Conservation (phyloP, 2,113 vertebrate genomes). For the Scomber colias region DNA sequence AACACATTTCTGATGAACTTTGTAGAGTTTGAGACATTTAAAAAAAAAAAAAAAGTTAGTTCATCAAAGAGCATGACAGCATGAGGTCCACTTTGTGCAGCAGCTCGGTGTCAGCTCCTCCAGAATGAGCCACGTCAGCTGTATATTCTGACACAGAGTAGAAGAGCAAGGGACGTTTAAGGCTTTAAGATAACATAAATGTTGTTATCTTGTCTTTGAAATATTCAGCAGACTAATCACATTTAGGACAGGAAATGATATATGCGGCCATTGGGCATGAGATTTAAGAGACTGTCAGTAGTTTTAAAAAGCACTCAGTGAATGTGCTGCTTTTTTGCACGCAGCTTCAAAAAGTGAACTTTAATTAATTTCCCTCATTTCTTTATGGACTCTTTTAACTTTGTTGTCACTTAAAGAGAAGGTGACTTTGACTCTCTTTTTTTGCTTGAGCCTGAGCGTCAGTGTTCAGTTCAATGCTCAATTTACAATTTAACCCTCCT, state of each 20-base stretch:
- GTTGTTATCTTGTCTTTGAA: conserved; percentile 14
- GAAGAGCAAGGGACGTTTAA: neutral
- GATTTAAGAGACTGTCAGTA: neutral
- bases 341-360: neutral
- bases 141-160: neutral
- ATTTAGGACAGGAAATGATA: neutral
- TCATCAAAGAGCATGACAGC: neutral
- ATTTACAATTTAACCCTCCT: no score
- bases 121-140: no score
- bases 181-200: neutral
- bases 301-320: neutral
- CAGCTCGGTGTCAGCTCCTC: no score
- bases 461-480: no score
- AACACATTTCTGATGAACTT: no score
- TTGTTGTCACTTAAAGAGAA: neutral
- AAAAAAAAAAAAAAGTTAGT: neutral
- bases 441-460: no score
- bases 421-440: neutral
- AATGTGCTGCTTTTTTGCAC: conserved; percentile 1
- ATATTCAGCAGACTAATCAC: neutral
- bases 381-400: no score
- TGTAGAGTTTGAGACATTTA: no score
- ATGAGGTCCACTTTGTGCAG: no score
- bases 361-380: no score
- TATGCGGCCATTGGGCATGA: neutral